phyloP scores from a whole-genome alignment of 2,888 invertebrate species.

The Gasteruption jaculator region DNA sequence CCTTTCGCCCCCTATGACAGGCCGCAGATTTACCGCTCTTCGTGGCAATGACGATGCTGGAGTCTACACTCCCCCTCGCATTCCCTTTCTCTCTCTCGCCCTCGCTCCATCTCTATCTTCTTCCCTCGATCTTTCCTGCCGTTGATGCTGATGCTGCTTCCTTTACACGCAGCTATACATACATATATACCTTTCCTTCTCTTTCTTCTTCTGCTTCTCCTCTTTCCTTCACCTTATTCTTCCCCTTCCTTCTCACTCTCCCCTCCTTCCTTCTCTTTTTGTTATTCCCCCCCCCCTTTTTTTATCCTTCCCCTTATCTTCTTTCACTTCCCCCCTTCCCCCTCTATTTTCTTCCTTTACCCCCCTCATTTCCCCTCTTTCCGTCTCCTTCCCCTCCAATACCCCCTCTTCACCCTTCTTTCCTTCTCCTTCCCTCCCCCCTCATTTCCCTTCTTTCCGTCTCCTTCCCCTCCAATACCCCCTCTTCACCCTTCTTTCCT shows the following conservation, averaged over 20 bases:
- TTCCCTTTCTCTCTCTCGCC: conserved; percentile 5
- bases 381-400: conserved; percentile 12
- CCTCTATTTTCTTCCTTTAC: conserved; percentile 29
- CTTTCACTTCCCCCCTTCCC: too few species aligned
- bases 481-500: conserved; percentile 13
- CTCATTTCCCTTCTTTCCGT: conserved; percentile 6
- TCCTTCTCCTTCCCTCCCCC: conserved; percentile 2
- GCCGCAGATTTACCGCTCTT: conserved; percentile 38
- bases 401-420: conserved; percentile 8
- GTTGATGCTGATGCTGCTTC: too few species aligned
- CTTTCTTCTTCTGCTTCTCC: too few species aligned
- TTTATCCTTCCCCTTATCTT: too few species aligned
- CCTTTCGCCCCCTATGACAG: conserved; percentile 40
- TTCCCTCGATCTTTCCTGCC: too few species aligned
- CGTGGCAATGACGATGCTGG: background rate
- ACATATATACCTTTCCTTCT: too few species aligned
- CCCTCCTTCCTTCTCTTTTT: too few species aligned
- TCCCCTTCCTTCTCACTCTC: too few species aligned
- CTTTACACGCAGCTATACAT: too few species aligned
- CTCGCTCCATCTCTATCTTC: conserved; percentile 5
- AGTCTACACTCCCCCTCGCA: conserved; percentile 3
- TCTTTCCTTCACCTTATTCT: too few species aligned
- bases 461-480: conserved; percentile 28
- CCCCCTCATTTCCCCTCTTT: conserved; percentile 20
- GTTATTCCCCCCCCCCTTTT: too few species aligned